Base-by-base conservation (phyloP, 92 coral and sea anemone species). In the Palythoa grandiflora region DNA sequence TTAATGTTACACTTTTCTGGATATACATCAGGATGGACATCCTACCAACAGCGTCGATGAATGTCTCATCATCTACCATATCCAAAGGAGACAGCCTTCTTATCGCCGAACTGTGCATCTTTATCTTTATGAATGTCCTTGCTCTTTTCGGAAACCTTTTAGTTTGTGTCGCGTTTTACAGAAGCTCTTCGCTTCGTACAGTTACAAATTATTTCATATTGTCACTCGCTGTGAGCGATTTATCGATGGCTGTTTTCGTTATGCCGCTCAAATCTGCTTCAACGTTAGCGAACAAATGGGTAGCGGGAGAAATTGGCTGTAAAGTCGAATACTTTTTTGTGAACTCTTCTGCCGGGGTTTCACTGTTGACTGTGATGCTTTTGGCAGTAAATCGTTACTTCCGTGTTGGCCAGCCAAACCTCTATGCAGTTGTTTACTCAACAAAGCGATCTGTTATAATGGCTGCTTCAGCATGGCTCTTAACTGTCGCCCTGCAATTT, bases 201-300 rank as follows among this genome's bases (percentile, higher is more conserved):
- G 40, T 76, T 16, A 76, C 80, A 76, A 76, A 76, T 63, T 76
- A 76, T 52, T 76, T 76, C 11, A 35, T 76, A 21, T 21, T 76
- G 40, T 76, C 80, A 9, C 80, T 76, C 40, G 80, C 80, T 28
- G 36, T 76, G 40, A 76, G 80, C n/a, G 80, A 76, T 50, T n/a
- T 76, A 5, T 50, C 80, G 12, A 76, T 76, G 80, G 80, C 80
- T 20, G 65, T 76, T 10, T 76, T 76, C 11, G 80, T 76, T 59
- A 76, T 76, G 80, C 80, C 80, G 2, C 63, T 76, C 3, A 76
- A 76, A 39, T 20, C 63, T 14, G 80, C 80, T 13, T 76, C 80
- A 38, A 51, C 80, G 10, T 51, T 76, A 4, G 7, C 80, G 21
- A 76, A 52, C 13, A 59, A 8, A 14, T 76, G 80, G 80, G 38